These are phyloP conservation scores for Paedocypris micromegethes DNA, from an alignment of 2,797 vertebrate genomes.

Conservation along the genomic window DNA sequence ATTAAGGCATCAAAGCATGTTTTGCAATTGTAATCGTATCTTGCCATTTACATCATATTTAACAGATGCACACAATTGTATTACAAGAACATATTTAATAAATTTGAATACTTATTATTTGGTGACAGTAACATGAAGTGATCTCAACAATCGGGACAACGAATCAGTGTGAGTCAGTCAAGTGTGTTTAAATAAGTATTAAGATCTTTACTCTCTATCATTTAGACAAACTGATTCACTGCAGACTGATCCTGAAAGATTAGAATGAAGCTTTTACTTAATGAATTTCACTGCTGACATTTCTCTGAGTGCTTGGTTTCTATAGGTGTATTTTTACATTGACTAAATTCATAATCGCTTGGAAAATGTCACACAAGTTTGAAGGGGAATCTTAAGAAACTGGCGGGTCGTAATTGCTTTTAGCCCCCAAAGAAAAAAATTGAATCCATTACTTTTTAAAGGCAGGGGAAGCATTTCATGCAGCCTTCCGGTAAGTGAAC, in stretches of 20 bases:
- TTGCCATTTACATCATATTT: too few relatives aligned
- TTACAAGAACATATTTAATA: too few relatives aligned
- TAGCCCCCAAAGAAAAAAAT: conserved; percentile 57
- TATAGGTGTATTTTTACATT: conserved; percentile 66
- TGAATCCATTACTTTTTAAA: conserved; percentile 42
- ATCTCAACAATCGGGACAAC: not conserved
- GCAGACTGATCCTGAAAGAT: conserved; percentile 62
- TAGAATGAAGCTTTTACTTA: conserved; percentile 64
- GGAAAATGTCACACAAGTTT: conserved; percentile 63
- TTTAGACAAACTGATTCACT: conserved; percentile 44
- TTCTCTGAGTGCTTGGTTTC: conserved; percentile 61
- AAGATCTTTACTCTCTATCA: conserved; percentile 42
- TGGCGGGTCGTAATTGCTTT: conserved; percentile 38
- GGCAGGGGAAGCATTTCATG: not conserved
- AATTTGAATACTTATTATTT: too few relatives aligned
- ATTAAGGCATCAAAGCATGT: too few relatives aligned
- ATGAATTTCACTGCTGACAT: conserved; percentile 68
- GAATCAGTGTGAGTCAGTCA: not conserved
- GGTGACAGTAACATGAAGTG: not conserved
- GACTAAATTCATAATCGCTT: conserved; percentile 71
- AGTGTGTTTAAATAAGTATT: not conserved
- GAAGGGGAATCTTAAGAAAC: conserved; percentile 39
- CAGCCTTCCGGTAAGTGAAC: not conserved
- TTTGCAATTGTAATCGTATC: too few relatives aligned
- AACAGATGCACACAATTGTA: too few relatives aligned